Conservation (phyloP, 2,113 vertebrate genomes). For the Sinocyclocheilus anshuiensis region DNA sequence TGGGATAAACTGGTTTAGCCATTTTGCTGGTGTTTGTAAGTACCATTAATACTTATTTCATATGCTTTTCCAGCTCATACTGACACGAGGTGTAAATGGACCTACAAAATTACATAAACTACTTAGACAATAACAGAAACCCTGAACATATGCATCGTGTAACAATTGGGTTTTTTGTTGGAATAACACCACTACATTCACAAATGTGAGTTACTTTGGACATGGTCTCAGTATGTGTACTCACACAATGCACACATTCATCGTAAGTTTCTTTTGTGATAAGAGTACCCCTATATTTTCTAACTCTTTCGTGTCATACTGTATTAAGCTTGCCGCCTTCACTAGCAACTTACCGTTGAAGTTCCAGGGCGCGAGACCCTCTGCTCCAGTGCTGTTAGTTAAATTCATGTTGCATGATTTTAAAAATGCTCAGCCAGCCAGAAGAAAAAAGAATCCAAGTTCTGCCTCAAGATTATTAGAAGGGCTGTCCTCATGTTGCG, state of each 20-base stretch:
- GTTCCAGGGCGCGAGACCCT: conserved; percentile 59
- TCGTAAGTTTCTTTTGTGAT: not conserved
- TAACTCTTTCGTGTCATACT: not conserved
- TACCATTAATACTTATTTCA: not conserved
- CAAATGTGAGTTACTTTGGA: not conserved
- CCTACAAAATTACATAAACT: not conserved
- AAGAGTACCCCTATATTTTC: not conserved
- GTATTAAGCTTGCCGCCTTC: not conserved
- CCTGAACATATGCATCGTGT: not conserved
- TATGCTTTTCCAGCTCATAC: not conserved
- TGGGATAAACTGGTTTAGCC: not conserved
- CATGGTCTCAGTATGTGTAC: too few species aligned
- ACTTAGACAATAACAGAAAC: not conserved
- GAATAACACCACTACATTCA: not conserved
- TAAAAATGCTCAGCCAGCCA: conserved; percentile 39
- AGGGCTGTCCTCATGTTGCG: conserved; percentile 50
- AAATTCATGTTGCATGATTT: conserved; percentile 64
- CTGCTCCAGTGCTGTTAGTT: conserved; percentile 61
- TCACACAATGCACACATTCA: not conserved
- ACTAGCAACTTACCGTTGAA: conserved; percentile 58
- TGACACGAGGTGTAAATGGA: conserved; percentile 2
- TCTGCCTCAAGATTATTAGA: conserved; percentile 37
- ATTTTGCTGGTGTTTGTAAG: not conserved
- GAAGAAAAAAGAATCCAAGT: conserved; percentile 35
- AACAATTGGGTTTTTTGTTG: not conserved